These are phyloP conservation scores for Campylomormyrus numenius DNA, from an alignment of 2,113 vertebrate species.

Conservation along the genomic window DNA sequence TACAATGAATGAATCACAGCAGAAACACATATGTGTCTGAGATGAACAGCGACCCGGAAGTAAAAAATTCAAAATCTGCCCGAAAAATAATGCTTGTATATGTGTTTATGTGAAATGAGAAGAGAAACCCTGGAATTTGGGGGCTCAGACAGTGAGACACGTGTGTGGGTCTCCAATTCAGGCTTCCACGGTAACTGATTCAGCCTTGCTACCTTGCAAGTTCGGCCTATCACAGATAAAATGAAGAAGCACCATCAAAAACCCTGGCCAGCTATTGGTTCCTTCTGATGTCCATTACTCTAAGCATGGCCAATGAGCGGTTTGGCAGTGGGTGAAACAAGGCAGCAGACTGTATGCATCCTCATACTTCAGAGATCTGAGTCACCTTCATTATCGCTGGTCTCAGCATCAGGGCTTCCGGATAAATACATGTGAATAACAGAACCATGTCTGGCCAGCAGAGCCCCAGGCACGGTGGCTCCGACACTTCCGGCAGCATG, in stretches of 20 bases:
- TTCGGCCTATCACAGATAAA: background rate
- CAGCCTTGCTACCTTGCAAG: background rate
- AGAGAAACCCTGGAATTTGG: background rate
- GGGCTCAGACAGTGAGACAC: background rate
- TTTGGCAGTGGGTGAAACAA: conserved; percentile 1
- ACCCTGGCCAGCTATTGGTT: background rate
- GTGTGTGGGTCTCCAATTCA: background rate
- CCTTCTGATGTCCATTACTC: background rate
- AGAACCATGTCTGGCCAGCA: background rate
- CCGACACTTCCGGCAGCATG: background rate
- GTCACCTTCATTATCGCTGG: background rate
- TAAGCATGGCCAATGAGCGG: background rate
- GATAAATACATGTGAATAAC: background rate
- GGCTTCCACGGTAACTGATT: background rate
- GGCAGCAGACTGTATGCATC: background rate
- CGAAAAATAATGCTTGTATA: background rate
- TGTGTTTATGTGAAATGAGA: background rate
- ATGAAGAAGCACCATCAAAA: background rate
- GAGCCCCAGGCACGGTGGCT: background rate
- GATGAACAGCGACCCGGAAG: background rate
- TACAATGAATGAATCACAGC: background rate
- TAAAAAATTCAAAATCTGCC: background rate
- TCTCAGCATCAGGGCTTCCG: background rate
- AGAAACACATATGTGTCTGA: background rate
- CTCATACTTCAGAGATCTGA: background rate